Evolutionary conservation across 1,140 invertebrate species (phyloP).

Genomic region (Macrosteles quadrilineatus): DNA sequence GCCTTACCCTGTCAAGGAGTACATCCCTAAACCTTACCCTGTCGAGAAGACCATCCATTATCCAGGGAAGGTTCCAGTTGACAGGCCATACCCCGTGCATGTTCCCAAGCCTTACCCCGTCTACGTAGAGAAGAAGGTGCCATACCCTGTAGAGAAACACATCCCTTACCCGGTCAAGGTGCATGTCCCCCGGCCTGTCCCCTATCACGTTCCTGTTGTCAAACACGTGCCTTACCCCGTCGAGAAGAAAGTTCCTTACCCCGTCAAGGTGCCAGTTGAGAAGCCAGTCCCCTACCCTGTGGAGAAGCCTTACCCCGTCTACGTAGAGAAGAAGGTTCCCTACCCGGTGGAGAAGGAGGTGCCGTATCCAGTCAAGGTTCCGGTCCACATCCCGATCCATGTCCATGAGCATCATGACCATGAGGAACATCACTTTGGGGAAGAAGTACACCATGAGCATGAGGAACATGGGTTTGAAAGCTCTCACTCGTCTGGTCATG

Average conservation of each 20-base stretch:
- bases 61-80: conserved; percentile 62
- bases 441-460: neutral
- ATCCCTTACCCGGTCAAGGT: conserved; percentile 59
- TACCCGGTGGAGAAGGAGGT: conserved; percentile 27
- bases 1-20: conserved; percentile 70
- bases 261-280: conserved; percentile 51
- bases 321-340: conserved; percentile 18
- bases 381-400: conserved; percentile 5
- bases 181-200: conserved; percentile 50
- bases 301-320: conserved; percentile 21
- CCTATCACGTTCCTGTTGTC: conserved; percentile 31
- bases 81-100: conserved; percentile 56
- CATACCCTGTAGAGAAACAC: conserved; percentile 46
- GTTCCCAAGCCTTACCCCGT: conserved; percentile 45
- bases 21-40: conserved; percentile 54
- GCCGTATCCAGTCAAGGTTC: conserved; percentile 21
- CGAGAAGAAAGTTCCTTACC: conserved; percentile 57
- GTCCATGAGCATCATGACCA: conserved; percentile 5
- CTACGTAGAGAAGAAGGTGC: conserved; percentile 38
- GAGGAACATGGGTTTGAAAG: too few relatives aligned
- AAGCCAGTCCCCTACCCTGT: conserved; percentile 23
- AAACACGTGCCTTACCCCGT: conserved; percentile 30
- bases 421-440: conserved; percentile 3
- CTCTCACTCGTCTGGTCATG: too few relatives aligned
- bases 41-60: conserved; percentile 71